Conservation (phyloP, 2,888 invertebrate species). For the Chalcis sispes region DNA sequence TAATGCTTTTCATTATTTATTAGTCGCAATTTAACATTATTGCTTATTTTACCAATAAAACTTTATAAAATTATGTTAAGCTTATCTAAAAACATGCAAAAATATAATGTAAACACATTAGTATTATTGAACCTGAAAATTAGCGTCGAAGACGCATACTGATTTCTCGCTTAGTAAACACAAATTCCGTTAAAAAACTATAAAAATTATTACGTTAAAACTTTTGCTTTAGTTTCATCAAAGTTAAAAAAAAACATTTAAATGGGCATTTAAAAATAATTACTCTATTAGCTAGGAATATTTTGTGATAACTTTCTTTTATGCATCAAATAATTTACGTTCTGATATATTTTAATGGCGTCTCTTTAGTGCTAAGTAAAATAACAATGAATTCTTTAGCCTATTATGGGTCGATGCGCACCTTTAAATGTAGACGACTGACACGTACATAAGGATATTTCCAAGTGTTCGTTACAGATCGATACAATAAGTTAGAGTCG, state of each 20-base stretch:
- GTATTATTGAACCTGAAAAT: background rate
- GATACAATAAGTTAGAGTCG: constrained; percentile 22
- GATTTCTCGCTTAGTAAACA: background rate
- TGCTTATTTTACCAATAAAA: too few species aligned
- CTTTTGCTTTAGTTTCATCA: background rate
- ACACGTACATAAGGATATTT: background rate
- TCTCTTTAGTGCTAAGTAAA: constrained; percentile 44
- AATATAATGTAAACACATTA: background rate
- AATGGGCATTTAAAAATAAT: constrained; percentile 28
- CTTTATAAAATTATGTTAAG: too few species aligned
- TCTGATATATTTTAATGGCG: constrained; percentile 23
- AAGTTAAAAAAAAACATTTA: background rate
- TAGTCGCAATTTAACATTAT: too few species aligned
- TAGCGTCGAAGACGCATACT: background rate
- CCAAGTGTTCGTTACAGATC: constrained; percentile 7
- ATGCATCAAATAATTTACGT: background rate
- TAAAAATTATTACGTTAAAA: background rate
- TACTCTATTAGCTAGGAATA: constrained; percentile 15
- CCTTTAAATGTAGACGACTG: background rate
- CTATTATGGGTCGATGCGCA: constrained; percentile 30
- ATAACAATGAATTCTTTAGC: constrained; percentile 50
- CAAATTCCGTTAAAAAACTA: background rate
- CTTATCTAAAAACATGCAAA: too few species aligned
- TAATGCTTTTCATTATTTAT: too few species aligned
- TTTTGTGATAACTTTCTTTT: constrained; percentile 2